Conservation (phyloP, 2,888 invertebrate genomes). For the Lasioglossum malachurum region DNA sequence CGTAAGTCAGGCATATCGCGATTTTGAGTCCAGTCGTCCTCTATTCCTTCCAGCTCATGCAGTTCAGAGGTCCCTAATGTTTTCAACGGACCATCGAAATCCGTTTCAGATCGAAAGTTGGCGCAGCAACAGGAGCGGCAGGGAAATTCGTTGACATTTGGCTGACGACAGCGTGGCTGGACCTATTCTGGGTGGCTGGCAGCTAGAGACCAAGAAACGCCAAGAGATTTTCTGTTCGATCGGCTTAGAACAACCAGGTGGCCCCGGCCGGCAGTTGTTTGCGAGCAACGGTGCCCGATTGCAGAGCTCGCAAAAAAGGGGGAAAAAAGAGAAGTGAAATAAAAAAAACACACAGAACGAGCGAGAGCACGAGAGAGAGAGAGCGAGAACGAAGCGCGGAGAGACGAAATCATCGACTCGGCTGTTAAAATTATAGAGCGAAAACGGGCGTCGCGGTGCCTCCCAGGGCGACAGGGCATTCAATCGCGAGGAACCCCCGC, state of each 20-base stretch:
- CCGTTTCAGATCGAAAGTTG: background rate
- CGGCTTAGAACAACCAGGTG: constrained; percentile 79
- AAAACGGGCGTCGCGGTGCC: constrained; percentile 81
- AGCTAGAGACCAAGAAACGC: constrained; percentile 37
- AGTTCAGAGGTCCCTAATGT: background rate
- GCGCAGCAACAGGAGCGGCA: background rate
- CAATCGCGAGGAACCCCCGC: constrained; percentile 78
- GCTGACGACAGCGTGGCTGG: constrained; percentile 5
- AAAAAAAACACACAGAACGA: constrained; percentile 11
- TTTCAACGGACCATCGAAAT: background rate
- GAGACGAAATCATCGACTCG: constrained; percentile 77
- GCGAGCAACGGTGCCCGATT: constrained; percentile 72
- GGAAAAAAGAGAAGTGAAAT: constrained; percentile 32
- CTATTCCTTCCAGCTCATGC: background rate
- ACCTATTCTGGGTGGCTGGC: constrained; percentile 17
- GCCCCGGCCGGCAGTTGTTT: constrained; percentile 77
- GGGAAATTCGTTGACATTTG: constrained; percentile 31
- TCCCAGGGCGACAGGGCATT: constrained; percentile 83
- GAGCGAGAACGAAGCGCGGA: constrained; percentile 16
- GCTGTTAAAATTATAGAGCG: constrained; percentile 82
- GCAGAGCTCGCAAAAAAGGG: constrained; percentile 41
- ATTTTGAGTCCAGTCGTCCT: too few relatives aligned
- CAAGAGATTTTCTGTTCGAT: constrained; percentile 72
- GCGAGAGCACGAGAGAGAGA: background rate
- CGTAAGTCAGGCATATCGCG: too few relatives aligned